Conservation (phyloP, 1,140 invertebrate genomes). For the Lepidurus packardi region DNA sequence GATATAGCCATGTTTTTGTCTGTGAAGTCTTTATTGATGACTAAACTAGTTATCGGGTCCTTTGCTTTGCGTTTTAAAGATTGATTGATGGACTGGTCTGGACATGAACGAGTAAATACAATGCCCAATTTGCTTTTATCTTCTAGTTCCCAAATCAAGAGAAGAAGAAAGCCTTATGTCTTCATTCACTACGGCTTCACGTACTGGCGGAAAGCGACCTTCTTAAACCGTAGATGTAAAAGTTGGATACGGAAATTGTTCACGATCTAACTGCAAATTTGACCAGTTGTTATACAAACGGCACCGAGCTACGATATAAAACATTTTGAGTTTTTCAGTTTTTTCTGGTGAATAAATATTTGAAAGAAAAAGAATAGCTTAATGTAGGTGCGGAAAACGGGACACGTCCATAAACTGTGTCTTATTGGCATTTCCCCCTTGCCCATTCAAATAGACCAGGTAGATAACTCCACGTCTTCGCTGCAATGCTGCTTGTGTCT, state of each 20-base stretch:
- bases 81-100: too few relatives aligned
- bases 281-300: neutral
- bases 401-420: neutral
- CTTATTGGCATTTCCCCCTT: neutral
- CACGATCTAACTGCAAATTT: neutral
- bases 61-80: too few relatives aligned
- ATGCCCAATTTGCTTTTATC: neutral
- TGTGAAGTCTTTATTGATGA: neutral
- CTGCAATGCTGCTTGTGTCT: neutral
- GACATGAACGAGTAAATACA: neutral
- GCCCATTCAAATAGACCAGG: neutral
- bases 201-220: neutral
- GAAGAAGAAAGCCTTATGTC: conserved; percentile 9
- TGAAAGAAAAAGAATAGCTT: neutral
- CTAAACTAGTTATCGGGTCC: too few relatives aligned
- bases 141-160: conserved; percentile 10
- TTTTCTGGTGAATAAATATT: too few relatives aligned
- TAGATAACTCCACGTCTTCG: neutral
- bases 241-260: neutral
- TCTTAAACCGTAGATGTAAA: neutral
- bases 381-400: neutral
- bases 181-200: neutral
- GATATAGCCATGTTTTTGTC: neutral
- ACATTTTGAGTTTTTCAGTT: neutral
- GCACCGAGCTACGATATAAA: neutral